Base-by-base conservation (phyloP, 2,888 invertebrate genomes). In the Phalera bucephala region DNA sequence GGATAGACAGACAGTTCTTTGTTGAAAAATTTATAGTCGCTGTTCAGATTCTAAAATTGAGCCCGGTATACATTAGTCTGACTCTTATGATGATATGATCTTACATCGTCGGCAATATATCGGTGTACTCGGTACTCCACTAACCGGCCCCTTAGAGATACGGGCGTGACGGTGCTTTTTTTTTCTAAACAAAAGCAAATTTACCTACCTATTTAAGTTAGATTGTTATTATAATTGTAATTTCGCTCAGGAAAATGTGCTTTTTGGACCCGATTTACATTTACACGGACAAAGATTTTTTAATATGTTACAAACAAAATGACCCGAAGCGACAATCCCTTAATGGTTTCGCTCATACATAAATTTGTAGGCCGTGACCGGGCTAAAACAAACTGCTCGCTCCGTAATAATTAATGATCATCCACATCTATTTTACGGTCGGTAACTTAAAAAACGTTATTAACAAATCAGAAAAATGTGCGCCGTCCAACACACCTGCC, bases 371-470 rank as follows among this genome's bases (percentile, higher is more conserved):
- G 63, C 79, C 80, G 72, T 81, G 83, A 84, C 80, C 77, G 69
- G 72, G 72, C 72, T 76, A 80, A 85, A 86, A 88, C 85, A 88
- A 85, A 88, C 83, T 80, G 80, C 72, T 69, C 66, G 61, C 70
- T 66, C 67, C 40, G 54, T 60, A 69, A 80, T 85, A 86, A 87
- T 86, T 86, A 85, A 87, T 84, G 85, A 81, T 76, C 75, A 65
- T 72, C 76, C 76, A 71, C 71, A 72, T 81, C 80, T 80, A 84
- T 88, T 87, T 83, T 80, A 88, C 81, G 87, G 84, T 77, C 74
- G 70, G 64, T 66, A 64, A 63, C 45, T 64, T 49, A 13, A 64
- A 75, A 80, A 67, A 50, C 53, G 69, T 75, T 79, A 76, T 77
- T 80, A 82, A 78, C 73, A 75, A 80, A 80, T 80, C 70, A 73